Conservation (phyloP, 2,888 invertebrate species). For the Zelleria hepariella region DNA sequence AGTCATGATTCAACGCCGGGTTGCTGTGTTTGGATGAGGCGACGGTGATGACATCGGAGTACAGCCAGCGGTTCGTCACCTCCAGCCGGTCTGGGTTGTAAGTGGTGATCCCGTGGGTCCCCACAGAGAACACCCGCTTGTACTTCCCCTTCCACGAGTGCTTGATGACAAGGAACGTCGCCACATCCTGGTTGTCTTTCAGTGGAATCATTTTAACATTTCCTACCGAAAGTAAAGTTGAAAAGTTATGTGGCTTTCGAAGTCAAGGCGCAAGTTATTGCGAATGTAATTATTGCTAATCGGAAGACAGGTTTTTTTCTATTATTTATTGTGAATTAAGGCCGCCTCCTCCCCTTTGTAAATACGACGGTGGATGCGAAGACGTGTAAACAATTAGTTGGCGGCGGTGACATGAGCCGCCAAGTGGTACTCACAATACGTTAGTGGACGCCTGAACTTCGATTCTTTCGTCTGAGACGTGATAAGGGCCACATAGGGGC, state of each 20-base stretch:
- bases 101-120: slow-evolving; percentile 95
- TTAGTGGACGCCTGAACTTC: slow-evolving; percentile 26
- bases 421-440: slow-evolving; percentile 43
- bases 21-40: slow-evolving; percentile 74
- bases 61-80: slow-evolving; percentile 93
- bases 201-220: slow-evolving; percentile 82
- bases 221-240: slow-evolving; percentile 31
- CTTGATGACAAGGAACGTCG: slow-evolving; percentile 97
- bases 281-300: neutral
- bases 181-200: slow-evolving; percentile 95
- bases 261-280: neutral
- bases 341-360: slow-evolving; percentile 64
- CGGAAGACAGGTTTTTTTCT: neutral
- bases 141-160: slow-evolving; percentile 99
- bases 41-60: slow-evolving; percentile 83
- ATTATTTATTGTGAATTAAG: neutral
- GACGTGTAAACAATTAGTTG: slow-evolving; percentile 62
- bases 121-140: slow-evolving; percentile 96
- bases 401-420: slow-evolving; percentile 19
- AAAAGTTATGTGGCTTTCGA: neutral
- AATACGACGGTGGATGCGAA: slow-evolving; percentile 35
- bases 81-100: slow-evolving; percentile 83
- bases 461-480: slow-evolving; percentile 36
- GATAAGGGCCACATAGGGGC: slow-evolving; percentile 52
- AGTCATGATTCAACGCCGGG: slow-evolving; percentile 75